These are phyloP conservation scores for Phycodurus eques DNA, from an alignment of 2,113 vertebrate genomes.

Conservation along the genomic window DNA sequence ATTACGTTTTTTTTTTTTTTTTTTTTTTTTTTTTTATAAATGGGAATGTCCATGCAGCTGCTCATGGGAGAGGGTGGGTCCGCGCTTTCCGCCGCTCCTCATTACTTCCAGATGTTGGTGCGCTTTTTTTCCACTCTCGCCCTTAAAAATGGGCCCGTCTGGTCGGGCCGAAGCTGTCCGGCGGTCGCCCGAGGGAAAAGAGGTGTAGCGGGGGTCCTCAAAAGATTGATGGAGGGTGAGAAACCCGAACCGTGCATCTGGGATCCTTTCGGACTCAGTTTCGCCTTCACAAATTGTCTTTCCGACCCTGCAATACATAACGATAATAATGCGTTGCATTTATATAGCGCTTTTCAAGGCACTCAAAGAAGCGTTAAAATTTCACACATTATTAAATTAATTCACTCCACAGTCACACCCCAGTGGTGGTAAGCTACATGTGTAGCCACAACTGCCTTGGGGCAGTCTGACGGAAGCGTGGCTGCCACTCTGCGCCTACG, in stretches of 20 bases:
- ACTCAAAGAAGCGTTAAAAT: too few species aligned
- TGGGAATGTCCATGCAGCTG: slow-evolving; percentile 24
- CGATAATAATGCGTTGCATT: too few species aligned
- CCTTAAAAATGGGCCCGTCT: slow-evolving; percentile 34
- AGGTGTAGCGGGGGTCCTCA: neutral
- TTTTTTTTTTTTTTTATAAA: neutral
- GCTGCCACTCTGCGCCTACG: too few species aligned
- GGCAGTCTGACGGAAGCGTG: too few species aligned
- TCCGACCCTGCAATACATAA: too few species aligned
- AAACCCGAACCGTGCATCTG: slow-evolving; percentile 3
- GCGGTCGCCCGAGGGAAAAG: slow-evolving; percentile 8
- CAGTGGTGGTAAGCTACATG: too few species aligned
- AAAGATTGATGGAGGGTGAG: slow-evolving; percentile 14
- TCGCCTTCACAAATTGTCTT: neutral
- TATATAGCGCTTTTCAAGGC: too few species aligned
- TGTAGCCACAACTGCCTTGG: too few species aligned
- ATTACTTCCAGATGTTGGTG: slow-evolving; percentile 78
- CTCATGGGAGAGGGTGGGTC: slow-evolving; percentile 76
- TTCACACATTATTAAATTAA: too few species aligned
- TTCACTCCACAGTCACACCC: too few species aligned
- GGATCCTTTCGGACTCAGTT: neutral
- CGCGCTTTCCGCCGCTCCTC: slow-evolving; percentile 56
- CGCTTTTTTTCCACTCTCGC: slow-evolving; percentile 36
- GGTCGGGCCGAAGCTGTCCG: slow-evolving; percentile 11
- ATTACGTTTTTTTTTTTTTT: neutral